Evolutionary conservation across 2,797 vertebrate genomes (phyloP), one percentile per base, ranked within the genome.

Genomic region (Phaenicophaeus curvirostris): DNA sequence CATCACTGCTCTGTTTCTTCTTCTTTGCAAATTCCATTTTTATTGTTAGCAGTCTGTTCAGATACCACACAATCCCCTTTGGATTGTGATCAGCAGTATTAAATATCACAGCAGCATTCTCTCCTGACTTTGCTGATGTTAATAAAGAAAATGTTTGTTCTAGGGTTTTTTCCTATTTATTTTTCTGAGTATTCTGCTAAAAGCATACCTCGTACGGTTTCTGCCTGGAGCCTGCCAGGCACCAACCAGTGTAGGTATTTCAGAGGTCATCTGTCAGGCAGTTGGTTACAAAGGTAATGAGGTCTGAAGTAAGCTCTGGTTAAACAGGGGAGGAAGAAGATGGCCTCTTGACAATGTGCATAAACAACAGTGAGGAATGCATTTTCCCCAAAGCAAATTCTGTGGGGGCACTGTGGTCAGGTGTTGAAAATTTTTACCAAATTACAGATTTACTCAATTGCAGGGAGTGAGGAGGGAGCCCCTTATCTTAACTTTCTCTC

Each of bases 391-490:
- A 58, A 69, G 25, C 13, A 53, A 68, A 27, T n/a, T 51, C 66
- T 20, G 12, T 0, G 1, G 35, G 35, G 28, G 4, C 5, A 7
- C 58, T 23, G 31, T 20, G 41, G 39, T 79, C 77, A 87, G 62
- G 48, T 46, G 71, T 59, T 7, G 3, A 20, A 89, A 85, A 15
- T 35, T 16, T 28, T 86, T 57, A 23, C 63, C 6, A 7, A 63
- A 55, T 62, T 61, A 74, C 17, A 63, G 55, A 66, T 78, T 44
- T 28, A 15, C 7, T 71, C 35, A 58, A 24, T 20, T 4, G 4
- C 1, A 7, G 20, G 10, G 15, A 15, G 2, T 0, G 1, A 82
- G 55, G 50, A 63, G 13, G 30, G 23, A 85, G 8, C 13, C 13
- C 9, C n/a, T 65, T 27, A 30, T 35, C 19, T 46, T 11, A 21